phyloP scores from a whole-genome alignment of 2,888 invertebrate species.

The Drosophila atripex region DNA sequence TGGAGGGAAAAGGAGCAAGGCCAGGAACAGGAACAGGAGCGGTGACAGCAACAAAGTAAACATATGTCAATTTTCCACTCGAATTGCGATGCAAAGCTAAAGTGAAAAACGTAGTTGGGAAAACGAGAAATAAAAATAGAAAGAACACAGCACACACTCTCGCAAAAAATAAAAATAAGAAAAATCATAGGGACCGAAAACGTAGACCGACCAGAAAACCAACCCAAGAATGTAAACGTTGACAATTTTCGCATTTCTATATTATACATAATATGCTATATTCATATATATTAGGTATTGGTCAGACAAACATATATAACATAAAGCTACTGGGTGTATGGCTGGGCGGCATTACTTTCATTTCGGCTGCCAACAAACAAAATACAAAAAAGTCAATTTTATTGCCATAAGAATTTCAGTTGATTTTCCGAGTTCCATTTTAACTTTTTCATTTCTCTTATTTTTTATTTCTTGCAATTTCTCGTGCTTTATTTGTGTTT shows the following conservation, averaged over 20 bases:
- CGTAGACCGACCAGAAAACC: slow-evolving; percentile 42
- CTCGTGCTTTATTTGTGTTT: slow-evolving; percentile 51
- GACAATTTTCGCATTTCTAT: slow-evolving; percentile 47
- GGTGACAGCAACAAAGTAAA: slow-evolving; percentile 69
- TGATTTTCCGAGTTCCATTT: slow-evolving; percentile 31
- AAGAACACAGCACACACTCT: slow-evolving; percentile 40
- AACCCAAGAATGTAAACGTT: slow-evolving; percentile 67
- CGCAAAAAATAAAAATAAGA: neutral
- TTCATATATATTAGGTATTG: slow-evolving; percentile 17
- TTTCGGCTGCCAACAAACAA: slow-evolving; percentile 66
- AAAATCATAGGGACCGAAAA: slow-evolving; percentile 17
- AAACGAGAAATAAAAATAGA: slow-evolving; percentile 52
- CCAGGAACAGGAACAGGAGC: slow-evolving; percentile 28
- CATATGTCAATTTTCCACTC: slow-evolving; percentile 81
- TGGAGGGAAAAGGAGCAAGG: slow-evolving; percentile 15
- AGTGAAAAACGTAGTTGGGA: slow-evolving; percentile 64
- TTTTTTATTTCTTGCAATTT: slow-evolving; percentile 28
- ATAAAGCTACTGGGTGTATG: slow-evolving; percentile 32
- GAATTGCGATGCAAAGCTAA: slow-evolving; percentile 78
- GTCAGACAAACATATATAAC: slow-evolving; percentile 7
- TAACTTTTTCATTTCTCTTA: slow-evolving; percentile 10
- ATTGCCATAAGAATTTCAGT: slow-evolving; percentile 47
- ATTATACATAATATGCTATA: slow-evolving; percentile 28
- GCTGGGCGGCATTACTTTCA: slow-evolving; percentile 52
- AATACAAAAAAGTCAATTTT: slow-evolving; percentile 64